Conservation (phyloP, 2,888 invertebrate genomes). For the Leucoptera coffeella region DNA sequence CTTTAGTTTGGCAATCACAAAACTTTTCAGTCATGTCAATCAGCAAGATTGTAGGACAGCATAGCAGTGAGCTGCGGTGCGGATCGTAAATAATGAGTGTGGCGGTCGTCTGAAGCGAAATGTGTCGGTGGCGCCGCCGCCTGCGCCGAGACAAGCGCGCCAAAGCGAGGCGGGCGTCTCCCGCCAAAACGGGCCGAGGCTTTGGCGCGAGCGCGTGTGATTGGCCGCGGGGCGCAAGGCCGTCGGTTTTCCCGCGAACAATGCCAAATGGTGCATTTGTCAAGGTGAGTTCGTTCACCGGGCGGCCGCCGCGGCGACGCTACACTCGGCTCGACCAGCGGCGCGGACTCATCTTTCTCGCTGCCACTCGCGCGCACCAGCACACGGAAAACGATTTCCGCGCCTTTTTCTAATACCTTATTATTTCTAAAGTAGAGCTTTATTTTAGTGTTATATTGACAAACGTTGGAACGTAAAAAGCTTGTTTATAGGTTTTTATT, state of each 20-base stretch:
- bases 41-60: too few relatives aligned
- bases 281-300: conserved; percentile 55
- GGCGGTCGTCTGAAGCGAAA: too few relatives aligned
- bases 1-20: too few relatives aligned
- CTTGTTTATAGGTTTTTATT: too few relatives aligned
- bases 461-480: too few relatives aligned
- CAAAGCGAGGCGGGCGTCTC: conserved; percentile 12
- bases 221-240: conserved; percentile 32
- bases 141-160: conserved; percentile 18
- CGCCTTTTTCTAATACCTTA: neutral
- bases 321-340: conserved; percentile 11
- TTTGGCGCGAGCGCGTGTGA: conserved; percentile 24
- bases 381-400: neutral
- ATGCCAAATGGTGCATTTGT: conserved; percentile 56
- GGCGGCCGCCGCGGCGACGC: conserved; percentile 18
- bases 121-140: conserved; percentile 52
- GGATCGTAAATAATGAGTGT: too few relatives aligned
- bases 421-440: too few relatives aligned
- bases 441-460: too few relatives aligned
- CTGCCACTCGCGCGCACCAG: neutral
- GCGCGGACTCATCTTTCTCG: conserved; percentile 5
- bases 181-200: conserved; percentile 29
- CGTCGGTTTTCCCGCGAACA: conserved; percentile 54
- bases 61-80: too few relatives aligned
- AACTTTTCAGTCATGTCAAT: too few relatives aligned